Evolutionary conservation across 2,113 vertebrate genomes (phyloP).

Genomic region (Colistium nudipinnis): DNA sequence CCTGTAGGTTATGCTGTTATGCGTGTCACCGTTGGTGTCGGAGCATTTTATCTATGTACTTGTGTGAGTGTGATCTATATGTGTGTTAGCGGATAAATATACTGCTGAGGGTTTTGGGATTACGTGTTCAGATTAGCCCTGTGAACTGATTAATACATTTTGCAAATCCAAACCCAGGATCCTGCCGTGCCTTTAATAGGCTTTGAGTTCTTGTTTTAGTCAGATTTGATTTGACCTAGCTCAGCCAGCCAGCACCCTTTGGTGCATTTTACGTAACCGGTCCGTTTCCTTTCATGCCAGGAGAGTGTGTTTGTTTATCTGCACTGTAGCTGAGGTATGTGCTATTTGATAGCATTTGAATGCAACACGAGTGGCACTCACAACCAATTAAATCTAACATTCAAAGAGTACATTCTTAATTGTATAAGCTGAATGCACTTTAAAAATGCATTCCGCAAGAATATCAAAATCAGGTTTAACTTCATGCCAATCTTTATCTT

Average conservation of each 20-base stretch:
- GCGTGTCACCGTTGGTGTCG: not conserved
- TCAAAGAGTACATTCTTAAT: not conserved
- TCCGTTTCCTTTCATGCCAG: not conserved
- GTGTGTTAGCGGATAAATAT: constrained; percentile 24
- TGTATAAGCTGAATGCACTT: not conserved
- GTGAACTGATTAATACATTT: constrained; percentile 46
- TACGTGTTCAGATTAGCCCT: constrained; percentile 59
- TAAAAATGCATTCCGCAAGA: not conserved
- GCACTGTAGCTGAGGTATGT: not conserved
- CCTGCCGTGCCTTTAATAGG: constrained; percentile 47
- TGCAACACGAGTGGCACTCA: not conserved
- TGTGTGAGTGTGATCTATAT: not conserved
- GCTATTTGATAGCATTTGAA: not conserved
- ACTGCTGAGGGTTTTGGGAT: constrained; percentile 38
- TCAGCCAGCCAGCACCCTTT: constrained; percentile 3
- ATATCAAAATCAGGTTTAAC: not conserved
- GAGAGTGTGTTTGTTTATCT: not conserved
- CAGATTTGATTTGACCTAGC: constrained; percentile 53
- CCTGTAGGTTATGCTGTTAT: not conserved
- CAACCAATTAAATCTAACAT: not conserved
- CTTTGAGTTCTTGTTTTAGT: constrained; percentile 45
- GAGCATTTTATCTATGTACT: not conserved
- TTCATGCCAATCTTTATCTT: not conserved
- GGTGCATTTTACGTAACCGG: constrained; percentile 23
- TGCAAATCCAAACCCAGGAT: constrained; percentile 34